Evolutionary conservation across 2,797 vertebrate genomes (phyloP), one percentile per base, ranked within the genome.

Genomic region (Atherinosoma microstoma): DNA sequence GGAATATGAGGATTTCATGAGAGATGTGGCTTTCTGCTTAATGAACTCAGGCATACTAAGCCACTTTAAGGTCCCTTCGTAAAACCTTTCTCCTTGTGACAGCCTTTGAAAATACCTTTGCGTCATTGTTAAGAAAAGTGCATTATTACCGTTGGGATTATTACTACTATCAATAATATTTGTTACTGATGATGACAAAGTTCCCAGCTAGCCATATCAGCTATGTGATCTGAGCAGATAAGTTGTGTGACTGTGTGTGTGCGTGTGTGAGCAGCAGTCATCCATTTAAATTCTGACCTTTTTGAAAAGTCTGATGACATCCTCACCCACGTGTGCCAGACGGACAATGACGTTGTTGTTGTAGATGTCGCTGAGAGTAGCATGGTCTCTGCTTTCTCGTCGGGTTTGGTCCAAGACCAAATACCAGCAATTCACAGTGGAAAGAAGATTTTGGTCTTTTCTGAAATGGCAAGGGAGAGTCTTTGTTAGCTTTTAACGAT

Each of bases 371-470:
- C 98, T 98, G 61, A 99, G 95, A 1, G 97, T 99, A 88, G 97
- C 97, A 0, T 99, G 97, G 89, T 99, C 98, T 32, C 96, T 91
- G 94, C 98, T 99, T 90, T 99, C 98, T 15, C 97, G 92, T 1
- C 98, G 94, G 0, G 98, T 99, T 93, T 99, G 98, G 5, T 98
- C 96, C 91, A 99, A 91, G 8, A 99, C 96, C 93, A 99, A 91
- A 90, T 99, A 99, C 98, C 98, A 99, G 91, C 98, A 99, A 94
- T 98, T 99, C 77, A 99, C 97, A 0, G 98, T 97, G 3, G 98
- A 99, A 15, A 99, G 93, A 0, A 99, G 96, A 83, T 99, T 97
- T 79, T 99, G 98, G 85, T 99, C 98, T 80, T 99, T 99, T 91
- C 98, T 99, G 82, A 57, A 92, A 83, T 5, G 62, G 65, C 32